These are phyloP conservation scores for Aporophyla lueneburgensis DNA, from an alignment of 2,888 invertebrate genomes.

Conservation along the genomic window DNA sequence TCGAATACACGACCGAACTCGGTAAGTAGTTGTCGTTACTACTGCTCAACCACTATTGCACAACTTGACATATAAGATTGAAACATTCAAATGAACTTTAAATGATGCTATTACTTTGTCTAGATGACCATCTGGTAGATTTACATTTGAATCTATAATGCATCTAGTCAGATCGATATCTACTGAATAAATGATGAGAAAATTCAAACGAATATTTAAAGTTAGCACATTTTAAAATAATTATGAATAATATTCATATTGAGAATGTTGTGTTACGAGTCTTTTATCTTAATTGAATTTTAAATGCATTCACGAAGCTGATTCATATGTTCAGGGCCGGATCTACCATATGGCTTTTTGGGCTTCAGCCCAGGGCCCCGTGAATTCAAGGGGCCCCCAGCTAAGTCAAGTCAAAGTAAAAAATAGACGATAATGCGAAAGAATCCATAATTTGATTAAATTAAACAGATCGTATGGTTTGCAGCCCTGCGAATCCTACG, in stretches of 20 bases:
- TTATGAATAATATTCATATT: background rate
- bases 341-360: too few species aligned
- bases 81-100: background rate
- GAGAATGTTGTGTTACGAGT: constrained; percentile 8
- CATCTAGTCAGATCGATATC: constrained; percentile 23
- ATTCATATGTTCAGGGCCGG: too few species aligned
- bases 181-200: constrained; percentile 11
- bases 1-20: too few species aligned
- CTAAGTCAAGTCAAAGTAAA: too few species aligned
- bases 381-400: too few species aligned
- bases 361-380: too few species aligned
- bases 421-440: too few species aligned
- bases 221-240: background rate
- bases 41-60: background rate
- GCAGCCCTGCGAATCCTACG: too few species aligned
- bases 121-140: constrained; percentile 10
- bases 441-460: too few species aligned
- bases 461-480: too few species aligned
- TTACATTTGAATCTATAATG: constrained; percentile 22
- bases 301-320: background rate
- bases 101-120: constrained; percentile 36
- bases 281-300: constrained; percentile 12
- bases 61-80: background rate
- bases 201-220: background rate
- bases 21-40: too few species aligned